Base-by-base conservation (phyloP, 2,888 invertebrate species). In the Watsonalla cultraria region DNA sequence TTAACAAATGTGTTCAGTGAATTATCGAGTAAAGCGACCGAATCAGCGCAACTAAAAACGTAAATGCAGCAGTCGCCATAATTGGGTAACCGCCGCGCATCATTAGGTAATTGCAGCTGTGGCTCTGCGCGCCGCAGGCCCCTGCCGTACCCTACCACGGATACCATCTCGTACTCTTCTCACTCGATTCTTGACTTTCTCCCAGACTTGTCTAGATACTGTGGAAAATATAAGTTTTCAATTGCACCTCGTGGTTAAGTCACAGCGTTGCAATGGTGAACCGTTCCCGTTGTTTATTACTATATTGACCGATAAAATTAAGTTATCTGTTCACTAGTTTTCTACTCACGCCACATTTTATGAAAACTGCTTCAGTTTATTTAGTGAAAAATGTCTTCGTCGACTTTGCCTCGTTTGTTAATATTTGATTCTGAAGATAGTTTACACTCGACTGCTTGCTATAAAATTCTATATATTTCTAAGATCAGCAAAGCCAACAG, bases 51-150 rank as follows among this genome's bases (percentile, higher is more conserved):
- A 82, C 79, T 80, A 80, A 84, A 85, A 86, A 82, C 80, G 76
- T 77, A 75, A 83, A 83, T 83, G 83, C 79, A 78, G 81, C 82
- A 74, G 72, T 72, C 73, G 71, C 63, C 68, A 77, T 86, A 86
- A 87, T 86, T 87, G 85, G 82, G 82, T 82, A 82, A 83, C 83
- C 82, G 68, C 80, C 73, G 78, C 80, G 84, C 83, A 81, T 88
- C 86, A 86, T 86, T 87, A 86, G 82, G 83, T 86, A 81, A 86
- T 87, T 86, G 87, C 84, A 85, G 84, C 81, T 80, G 86, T 61
- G 80, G 75, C 78, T 67, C 71, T 54, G 64, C 61, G 60, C 53
- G 59, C 65, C 59, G 54, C 55, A 51, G 54, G 55, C 49, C 56
- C 54, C 57, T 54, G 52, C 37, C 55, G 49, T 45, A 53, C 51